phyloP scores from a whole-genome alignment of 2,888 invertebrate genomes.

The Ormyrus nitidulus region DNA sequence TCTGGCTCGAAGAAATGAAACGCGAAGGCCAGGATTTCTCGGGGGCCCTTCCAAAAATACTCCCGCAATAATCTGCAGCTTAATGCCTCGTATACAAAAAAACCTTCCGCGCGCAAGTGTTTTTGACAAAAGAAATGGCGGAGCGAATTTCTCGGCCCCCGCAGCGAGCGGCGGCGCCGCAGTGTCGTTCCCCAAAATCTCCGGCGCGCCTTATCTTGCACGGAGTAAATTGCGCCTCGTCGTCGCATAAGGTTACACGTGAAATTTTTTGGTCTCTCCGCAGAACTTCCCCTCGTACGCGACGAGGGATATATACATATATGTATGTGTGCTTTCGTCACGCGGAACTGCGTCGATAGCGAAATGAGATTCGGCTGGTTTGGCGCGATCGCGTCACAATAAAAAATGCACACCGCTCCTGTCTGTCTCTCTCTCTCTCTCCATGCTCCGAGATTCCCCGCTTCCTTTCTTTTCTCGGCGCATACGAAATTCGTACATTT shows the following conservation, averaged over 20 bases:
- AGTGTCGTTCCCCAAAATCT: too few species aligned
- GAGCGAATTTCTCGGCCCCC: too few species aligned
- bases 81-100: too few species aligned
- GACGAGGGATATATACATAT: too few species aligned
- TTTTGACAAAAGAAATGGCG: too few species aligned
- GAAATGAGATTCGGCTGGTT: conserved; percentile 44
- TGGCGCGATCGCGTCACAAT: conserved; percentile 50
- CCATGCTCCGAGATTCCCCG: not conserved
- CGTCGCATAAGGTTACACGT: conserved; percentile 33
- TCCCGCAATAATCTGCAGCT: too few species aligned
- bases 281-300: too few species aligned
- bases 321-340: not conserved
- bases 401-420: conserved; percentile 34
- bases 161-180: too few species aligned
- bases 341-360: conserved; percentile 25
- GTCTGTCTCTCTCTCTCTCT: not conserved
- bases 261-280: not conserved
- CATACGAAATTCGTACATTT: conserved; percentile 3
- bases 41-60: too few species aligned
- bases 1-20: too few species aligned
- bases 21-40: too few species aligned
- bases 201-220: conserved; percentile 1
- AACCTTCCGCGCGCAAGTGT: too few species aligned
- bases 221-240: conserved; percentile 28
- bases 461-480: not conserved